These are phyloP conservation scores for Tor tambroides DNA, from an alignment of 2,113 vertebrate species.

Conservation along the genomic window DNA sequence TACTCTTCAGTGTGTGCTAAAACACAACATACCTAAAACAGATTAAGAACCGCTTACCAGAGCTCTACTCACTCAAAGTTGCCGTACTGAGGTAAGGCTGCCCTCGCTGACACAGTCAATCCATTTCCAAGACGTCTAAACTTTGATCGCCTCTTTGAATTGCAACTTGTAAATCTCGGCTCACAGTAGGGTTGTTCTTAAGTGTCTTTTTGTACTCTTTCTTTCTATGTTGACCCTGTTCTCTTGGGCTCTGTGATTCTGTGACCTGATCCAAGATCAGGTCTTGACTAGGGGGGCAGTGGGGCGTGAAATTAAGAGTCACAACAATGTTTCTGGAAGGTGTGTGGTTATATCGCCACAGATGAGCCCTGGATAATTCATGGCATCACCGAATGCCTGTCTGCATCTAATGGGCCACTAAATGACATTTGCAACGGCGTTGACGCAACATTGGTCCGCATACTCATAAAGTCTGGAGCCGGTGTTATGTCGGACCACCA, in stretches of 20 bases:
- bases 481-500: neutral
- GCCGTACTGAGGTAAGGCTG: conserved; percentile 4
- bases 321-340: conserved; percentile 30
- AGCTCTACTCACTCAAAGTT: conserved; percentile 2
- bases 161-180: neutral
- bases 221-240: neutral
- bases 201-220: conserved; percentile 10
- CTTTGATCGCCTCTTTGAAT: conserved; percentile 10
- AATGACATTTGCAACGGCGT: conserved; percentile 21
- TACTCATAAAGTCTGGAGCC: neutral
- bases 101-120: conserved; percentile 17
- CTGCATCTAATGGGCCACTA: conserved; percentile 33
- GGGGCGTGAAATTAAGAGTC: conserved; percentile 40
- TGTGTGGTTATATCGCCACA: conserved; percentile 31
- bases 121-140: conserved; percentile 24
- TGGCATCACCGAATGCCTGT: conserved; percentile 11
- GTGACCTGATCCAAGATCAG: conserved; percentile 30
- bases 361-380: conserved; percentile 49
- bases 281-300: conserved; percentile 28
- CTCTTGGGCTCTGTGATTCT: neutral
- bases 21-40: conserved; percentile 10
- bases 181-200: neutral
- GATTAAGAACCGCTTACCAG: conserved; percentile 18
- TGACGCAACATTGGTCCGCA: neutral
- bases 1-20: neutral